phyloP scores from a whole-genome alignment of 1,140 invertebrate species.

The Piezodorus guildinii region DNA sequence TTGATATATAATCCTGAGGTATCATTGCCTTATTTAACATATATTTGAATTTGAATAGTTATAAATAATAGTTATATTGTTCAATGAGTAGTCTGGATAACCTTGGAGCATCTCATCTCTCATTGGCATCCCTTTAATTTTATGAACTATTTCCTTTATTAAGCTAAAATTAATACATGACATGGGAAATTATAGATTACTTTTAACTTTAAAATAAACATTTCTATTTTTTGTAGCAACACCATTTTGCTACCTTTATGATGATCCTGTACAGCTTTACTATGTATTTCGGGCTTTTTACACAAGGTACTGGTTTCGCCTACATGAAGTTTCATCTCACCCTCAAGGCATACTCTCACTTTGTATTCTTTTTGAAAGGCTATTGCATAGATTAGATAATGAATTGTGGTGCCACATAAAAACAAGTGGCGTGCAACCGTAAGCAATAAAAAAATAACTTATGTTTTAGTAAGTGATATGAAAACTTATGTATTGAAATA shows the following conservation, averaged over 20 bases:
- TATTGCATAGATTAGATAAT: constrained; percentile 84
- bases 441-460: constrained; percentile 40
- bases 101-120: too few species aligned
- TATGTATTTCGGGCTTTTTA: constrained; percentile 86
- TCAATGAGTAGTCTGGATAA: too few species aligned
- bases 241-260: constrained; percentile 86
- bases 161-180: too few species aligned
- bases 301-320: constrained; percentile 76
- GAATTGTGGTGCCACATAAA: constrained; percentile 82
- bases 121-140: too few species aligned
- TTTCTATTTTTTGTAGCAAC: constrained; percentile 50
- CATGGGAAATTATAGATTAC: not conserved
- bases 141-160: too few species aligned
- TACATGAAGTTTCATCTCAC: constrained; percentile 84
- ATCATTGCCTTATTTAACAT: too few species aligned
- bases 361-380: constrained; percentile 74
- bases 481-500: not conserved
- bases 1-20: too few species aligned
- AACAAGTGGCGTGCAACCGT: constrained; percentile 80
- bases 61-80: too few species aligned
- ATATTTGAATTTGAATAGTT: too few species aligned
- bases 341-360: constrained; percentile 71
- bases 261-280: constrained; percentile 76
- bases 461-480: constrained; percentile 8
- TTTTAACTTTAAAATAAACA: not conserved